Percentiles rank a stretch among this genome's conserved stretches.
These are phyloP conservation scores for Lethenteron camtschaticum DNA, from an alignment of 2,113 vertebrate genomes.

Conservation along the genomic window DNA sequence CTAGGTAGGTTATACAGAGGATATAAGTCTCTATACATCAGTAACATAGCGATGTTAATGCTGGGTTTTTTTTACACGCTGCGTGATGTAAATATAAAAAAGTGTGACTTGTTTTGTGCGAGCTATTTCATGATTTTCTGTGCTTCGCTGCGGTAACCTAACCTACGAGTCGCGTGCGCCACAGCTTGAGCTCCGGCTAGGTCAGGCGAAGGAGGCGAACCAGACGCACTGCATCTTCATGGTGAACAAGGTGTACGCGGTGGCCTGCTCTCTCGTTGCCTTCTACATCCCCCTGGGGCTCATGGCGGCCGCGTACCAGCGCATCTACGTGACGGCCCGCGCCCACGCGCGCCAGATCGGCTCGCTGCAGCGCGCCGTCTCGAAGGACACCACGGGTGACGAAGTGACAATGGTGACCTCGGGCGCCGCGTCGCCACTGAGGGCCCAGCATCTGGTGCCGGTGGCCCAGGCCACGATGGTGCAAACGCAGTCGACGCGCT, in stretches of 20 bases:
- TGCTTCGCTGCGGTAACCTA: no score
- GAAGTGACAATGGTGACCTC: not conserved
- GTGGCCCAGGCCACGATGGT: slow-evolving; percentile 57
- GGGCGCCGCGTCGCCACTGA: not conserved
- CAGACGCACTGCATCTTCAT: slow-evolving; percentile 81
- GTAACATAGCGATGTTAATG: no score
- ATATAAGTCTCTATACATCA: no score
- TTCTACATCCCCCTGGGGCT: slow-evolving; percentile 88
- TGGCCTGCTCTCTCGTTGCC: slow-evolving; percentile 91
- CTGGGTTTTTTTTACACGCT: no score
- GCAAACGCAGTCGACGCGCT: slow-evolving; percentile 21
- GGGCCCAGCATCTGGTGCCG: slow-evolving; percentile 24
- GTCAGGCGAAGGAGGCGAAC: slow-evolving; percentile 32
- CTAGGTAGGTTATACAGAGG: no score
- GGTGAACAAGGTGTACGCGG: slow-evolving; percentile 94
- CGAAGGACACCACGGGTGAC: not conserved
- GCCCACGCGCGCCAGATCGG: slow-evolving; percentile 74
- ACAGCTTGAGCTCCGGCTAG: no score
- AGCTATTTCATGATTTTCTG: no score
- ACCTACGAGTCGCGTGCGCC: no score
- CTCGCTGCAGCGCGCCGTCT: slow-evolving; percentile 55
- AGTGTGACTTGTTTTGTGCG: no score
- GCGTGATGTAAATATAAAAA: no score
- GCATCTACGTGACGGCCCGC: slow-evolving; percentile 78
- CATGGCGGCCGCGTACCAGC: slow-evolving; percentile 93